Percentiles rank a stretch among this genome's conserved stretches.
Conservation (phyloP, 2,888 invertebrate genomes). For the Neoaliturus tenellus region DNA sequence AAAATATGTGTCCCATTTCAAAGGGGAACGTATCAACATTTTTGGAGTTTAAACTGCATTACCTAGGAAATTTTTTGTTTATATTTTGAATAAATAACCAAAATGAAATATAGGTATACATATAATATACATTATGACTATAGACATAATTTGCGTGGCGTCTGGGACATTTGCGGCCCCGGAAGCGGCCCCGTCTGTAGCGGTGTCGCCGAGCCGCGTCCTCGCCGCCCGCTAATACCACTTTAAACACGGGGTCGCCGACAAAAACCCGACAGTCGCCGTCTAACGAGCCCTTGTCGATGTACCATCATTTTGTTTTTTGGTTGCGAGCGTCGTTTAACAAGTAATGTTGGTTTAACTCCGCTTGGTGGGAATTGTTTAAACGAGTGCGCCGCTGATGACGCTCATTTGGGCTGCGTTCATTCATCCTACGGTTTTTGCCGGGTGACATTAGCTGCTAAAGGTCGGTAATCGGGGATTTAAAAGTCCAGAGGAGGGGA, state of each 20-base stretch:
- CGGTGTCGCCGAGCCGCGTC: neutral
- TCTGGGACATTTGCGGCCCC: neutral
- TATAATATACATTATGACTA: no score
- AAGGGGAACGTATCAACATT: no score
- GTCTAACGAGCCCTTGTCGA: conserved; percentile 49
- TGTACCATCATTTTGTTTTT: conserved; percentile 48
- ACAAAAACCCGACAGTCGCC: conserved; percentile 45
- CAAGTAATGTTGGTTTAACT: conserved; percentile 51
- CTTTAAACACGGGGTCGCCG: conserved; percentile 37
- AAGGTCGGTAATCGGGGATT: conserved; percentile 25
- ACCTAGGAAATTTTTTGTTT: no score
- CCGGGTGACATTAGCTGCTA: conserved; percentile 17
- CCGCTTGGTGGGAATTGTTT: conserved; percentile 38
- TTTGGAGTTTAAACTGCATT: no score
- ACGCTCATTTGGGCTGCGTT: conserved; percentile 25
- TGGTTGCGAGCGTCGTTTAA: conserved; percentile 45
- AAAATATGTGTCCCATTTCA: no score
- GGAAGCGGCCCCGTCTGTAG: neutral
- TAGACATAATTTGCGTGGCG: neutral
- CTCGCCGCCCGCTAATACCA: conserved; percentile 38
- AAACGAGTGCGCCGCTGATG: conserved; percentile 50
- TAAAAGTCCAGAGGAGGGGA: neutral
- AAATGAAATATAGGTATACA: no score
- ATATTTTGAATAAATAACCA: no score
- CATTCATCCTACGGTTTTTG: conserved; percentile 10